phyloP scores from a whole-genome alignment of 2,888 invertebrate genomes.

The Spisula solida region DNA sequence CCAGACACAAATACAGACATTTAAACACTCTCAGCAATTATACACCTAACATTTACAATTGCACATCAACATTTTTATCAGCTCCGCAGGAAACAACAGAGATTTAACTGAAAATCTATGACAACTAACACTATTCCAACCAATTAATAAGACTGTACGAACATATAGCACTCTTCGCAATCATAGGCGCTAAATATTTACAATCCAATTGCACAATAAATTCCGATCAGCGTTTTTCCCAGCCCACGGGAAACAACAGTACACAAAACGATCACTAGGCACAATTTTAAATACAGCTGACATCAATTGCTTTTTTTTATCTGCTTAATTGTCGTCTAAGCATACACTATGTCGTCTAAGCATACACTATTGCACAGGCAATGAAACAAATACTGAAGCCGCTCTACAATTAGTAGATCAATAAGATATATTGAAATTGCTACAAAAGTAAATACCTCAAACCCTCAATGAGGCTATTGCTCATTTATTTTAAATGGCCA shows the following conservation, averaged over 20 bases:
- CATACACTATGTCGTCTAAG: neutral
- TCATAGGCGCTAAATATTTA: neutral
- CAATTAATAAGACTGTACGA: too few relatives aligned
- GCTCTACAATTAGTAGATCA: neutral
- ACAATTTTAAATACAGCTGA: neutral
- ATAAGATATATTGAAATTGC: conserved; percentile 16
- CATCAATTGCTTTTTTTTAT: neutral
- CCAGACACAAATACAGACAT: too few relatives aligned
- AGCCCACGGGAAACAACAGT: neutral
- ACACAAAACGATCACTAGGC: neutral
- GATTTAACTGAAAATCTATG: too few relatives aligned
- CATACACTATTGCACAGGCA: neutral
- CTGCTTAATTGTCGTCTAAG: neutral
- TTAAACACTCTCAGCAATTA: too few relatives aligned
- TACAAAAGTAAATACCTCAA: conserved; percentile 10
- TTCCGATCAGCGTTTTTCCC: neutral
- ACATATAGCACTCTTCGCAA: too few relatives aligned
- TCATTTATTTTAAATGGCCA: conserved; percentile 1
- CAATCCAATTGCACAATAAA: neutral
- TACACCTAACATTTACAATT: too few relatives aligned
- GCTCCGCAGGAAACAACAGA: too few relatives aligned
- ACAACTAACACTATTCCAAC: too few relatives aligned
- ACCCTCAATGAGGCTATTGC: neutral
- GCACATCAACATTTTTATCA: too few relatives aligned
- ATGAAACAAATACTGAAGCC: neutral